These are phyloP conservation scores for Spialia ferax DNA, from an alignment of 2,888 invertebrate species.

Conservation along the genomic window DNA sequence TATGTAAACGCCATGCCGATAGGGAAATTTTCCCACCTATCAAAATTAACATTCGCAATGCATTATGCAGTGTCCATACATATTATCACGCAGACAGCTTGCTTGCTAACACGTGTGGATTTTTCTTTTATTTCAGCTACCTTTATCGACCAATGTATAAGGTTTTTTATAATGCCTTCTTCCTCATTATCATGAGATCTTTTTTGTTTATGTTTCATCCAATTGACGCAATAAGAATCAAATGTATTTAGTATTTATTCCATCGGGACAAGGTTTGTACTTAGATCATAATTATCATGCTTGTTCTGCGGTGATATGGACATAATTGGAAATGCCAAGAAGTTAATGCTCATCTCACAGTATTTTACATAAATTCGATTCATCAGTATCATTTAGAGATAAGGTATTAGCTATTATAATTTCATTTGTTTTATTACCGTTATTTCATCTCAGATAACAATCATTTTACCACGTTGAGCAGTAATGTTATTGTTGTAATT, in stretches of 20 bases:
- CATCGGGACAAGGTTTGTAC: slow-evolving; percentile 29
- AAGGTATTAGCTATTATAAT: background rate
- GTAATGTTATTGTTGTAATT: background rate
- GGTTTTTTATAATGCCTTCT: slow-evolving; percentile 15
- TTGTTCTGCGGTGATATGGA: slow-evolving; percentile 30
- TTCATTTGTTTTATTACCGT: background rate
- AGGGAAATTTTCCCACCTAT: slow-evolving; percentile 45
- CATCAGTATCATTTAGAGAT: slow-evolving; percentile 4
- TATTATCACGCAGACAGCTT: slow-evolving; percentile 71
- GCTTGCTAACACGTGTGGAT: slow-evolving; percentile 73
- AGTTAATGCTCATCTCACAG: slow-evolving; percentile 13
- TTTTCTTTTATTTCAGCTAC: slow-evolving; percentile 68
- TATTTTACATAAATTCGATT: background rate
- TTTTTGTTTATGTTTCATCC: slow-evolving; percentile 13
- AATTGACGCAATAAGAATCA: slow-evolving; percentile 20
- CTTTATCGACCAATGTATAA: slow-evolving; percentile 54
- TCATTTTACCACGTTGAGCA: background rate
- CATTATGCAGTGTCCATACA: slow-evolving; percentile 63
- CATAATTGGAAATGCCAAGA: slow-evolving; percentile 11
- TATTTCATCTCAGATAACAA: background rate
- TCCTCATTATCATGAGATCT: slow-evolving; percentile 17
- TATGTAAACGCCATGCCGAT: slow-evolving; percentile 45
- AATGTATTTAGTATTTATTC: slow-evolving; percentile 13
- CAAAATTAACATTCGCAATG: slow-evolving; percentile 73
- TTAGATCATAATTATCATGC: slow-evolving; percentile 27